Evolutionary conservation across 1,140 invertebrate genomes (phyloP), one percentile per base, ranked within the genome.

Genomic region (Belonocnema kinseyi): DNA sequence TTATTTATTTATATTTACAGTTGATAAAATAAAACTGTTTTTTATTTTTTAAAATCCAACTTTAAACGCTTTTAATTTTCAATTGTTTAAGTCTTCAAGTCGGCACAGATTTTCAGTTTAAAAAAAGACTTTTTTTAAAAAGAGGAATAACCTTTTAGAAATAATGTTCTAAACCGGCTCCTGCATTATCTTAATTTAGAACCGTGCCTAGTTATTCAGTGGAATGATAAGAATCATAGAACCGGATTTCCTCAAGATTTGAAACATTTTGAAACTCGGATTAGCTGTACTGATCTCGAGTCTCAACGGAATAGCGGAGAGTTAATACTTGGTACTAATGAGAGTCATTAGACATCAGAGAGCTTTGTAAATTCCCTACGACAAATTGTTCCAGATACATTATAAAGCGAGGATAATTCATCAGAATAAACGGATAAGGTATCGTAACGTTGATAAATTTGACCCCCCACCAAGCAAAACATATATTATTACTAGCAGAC

Each of bases 321-420:
- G 50, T 78, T 79, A 79, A 81, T 81, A 79, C 76, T 73, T 70
- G 8, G 72, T 54, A 72, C 71, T 79, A 82, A 82, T 79, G 80
- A 82, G 75, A 33, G 76, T 70, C 73, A 75, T 82, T 82, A 78
- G 80, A 79, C 54, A 73, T 72, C 52, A 33, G 52, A 14, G 71
- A 77, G 54, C 75, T 77, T 72, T 77, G 70, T 73, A 73, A 72
- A 72, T 71, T 76, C 50, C 52, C 51, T 53, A 72, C 75, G 72
- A 72, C 66, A 74, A 40, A 58, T 58, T 61, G 17, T 46, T 58
- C 40, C 26, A 1, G 50, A 73, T 21, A 19, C 71, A 11, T 12
- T 53, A 73, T 54, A 26, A 74, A 54, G 26, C 53, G 73, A 26
- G 26, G 73, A 54, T 54, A 40, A 71, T 40, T n/a, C 14, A 46